Evolutionary conservation across 2,113 vertebrate genomes (phyloP).

Genomic region (Catharus minimus): DNA sequence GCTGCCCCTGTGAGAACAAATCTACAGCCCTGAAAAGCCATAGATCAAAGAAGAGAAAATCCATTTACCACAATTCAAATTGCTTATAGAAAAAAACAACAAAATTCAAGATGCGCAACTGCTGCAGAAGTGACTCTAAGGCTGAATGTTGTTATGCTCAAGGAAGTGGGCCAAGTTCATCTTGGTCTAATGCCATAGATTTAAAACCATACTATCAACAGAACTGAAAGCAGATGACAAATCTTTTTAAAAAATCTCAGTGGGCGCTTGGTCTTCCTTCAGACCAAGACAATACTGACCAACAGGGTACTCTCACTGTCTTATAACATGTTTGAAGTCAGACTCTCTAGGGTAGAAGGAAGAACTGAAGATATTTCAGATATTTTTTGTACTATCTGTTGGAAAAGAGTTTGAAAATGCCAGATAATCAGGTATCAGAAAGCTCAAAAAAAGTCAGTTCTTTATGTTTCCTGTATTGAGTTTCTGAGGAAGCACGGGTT

Average conservation of each 20-base stretch:
- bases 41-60: background rate
- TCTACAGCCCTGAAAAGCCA: background rate
- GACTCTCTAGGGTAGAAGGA: background rate
- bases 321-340: background rate
- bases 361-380: background rate
- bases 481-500: background rate
- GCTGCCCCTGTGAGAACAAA: background rate
- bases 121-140: background rate
- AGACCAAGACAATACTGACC: background rate
- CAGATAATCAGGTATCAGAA: background rate
- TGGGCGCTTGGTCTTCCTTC: background rate
- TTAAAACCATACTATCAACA: background rate
- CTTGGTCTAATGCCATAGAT: background rate
- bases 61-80: background rate
- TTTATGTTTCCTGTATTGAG: rapidly evolving
- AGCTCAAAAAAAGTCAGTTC: background rate
- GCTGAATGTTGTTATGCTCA: background rate
- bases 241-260: background rate
- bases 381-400: background rate
- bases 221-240: background rate
- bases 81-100: background rate
- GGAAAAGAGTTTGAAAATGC: background rate
- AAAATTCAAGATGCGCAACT: background rate
- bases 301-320: background rate
- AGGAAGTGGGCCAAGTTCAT: background rate